Evolutionary conservation across 2,113 vertebrate species (phyloP).

Genomic region (Nothobranchius kuhntae): DNA sequence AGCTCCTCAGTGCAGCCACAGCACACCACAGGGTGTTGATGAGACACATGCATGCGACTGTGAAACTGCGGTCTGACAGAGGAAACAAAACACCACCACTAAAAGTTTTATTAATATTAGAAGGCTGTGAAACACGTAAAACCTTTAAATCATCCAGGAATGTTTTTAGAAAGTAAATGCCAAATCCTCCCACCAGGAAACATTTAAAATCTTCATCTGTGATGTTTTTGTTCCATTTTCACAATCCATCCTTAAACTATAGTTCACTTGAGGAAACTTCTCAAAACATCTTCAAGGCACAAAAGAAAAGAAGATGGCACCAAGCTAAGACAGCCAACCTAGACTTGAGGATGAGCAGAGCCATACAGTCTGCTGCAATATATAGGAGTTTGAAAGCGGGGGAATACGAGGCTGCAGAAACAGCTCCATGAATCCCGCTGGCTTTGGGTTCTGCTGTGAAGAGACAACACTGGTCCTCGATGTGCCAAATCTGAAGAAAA

Average conservation of each 20-base stretch:
- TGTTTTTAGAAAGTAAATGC: not conserved
- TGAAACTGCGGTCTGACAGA: constrained; percentile 61
- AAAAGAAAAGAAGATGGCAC: constrained; percentile 20
- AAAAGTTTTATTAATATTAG: constrained; percentile 13
- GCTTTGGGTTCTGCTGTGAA: constrained; percentile 72
- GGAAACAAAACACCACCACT: constrained; percentile 12
- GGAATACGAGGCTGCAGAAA: constrained; percentile 73
- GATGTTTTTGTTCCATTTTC: not conserved
- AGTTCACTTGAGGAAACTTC: not conserved
- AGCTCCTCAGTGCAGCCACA: constrained; percentile 79
- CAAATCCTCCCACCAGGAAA: not conserved
- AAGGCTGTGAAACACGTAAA: not conserved
- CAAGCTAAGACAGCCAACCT: constrained; percentile 60
- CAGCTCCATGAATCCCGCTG: constrained; percentile 66
- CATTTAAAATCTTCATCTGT: constrained; percentile 18
- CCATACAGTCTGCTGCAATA: constrained; percentile 63
- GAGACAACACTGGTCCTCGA: constrained; percentile 78
- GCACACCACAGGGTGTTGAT: constrained; percentile 79
- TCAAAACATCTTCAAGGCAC: constrained; percentile 2
- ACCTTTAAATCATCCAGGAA: not conserved
- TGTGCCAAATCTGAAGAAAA: constrained; percentile 79
- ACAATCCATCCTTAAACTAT: not conserved
- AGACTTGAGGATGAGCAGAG: constrained; percentile 72
- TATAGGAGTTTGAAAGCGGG: constrained; percentile 66
- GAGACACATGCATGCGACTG: constrained; percentile 68